Conservation (phyloP, 1,140 invertebrate genomes). For the Lethrus apterus region DNA sequence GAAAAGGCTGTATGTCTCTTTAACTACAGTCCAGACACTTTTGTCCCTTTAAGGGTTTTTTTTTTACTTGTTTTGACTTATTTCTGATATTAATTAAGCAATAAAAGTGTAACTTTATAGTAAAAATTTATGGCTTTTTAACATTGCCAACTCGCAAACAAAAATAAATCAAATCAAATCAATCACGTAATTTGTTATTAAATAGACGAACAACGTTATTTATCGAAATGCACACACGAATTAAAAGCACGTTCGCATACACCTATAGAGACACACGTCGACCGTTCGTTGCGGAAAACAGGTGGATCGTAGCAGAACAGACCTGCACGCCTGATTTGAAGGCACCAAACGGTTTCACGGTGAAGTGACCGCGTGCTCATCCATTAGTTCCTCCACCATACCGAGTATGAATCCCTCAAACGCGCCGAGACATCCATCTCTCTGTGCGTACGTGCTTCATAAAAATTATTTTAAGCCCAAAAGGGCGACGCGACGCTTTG, state of each 20-base stretch:
- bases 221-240: not conserved
- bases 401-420: slow-evolving; percentile 7
- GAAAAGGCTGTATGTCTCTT: too few relatives aligned
- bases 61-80: too few relatives aligned
- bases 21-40: too few relatives aligned
- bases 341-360: slow-evolving; percentile 20
- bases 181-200: slow-evolving; percentile 15
- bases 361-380: slow-evolving; percentile 18
- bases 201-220: slow-evolving; percentile 8
- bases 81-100: too few relatives aligned
- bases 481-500: slow-evolving; percentile 11
- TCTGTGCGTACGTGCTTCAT: slow-evolving; percentile 1
- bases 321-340: slow-evolving; percentile 15
- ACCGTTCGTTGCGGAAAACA: not conserved
- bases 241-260: not conserved
- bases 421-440: slow-evolving; percentile 9
- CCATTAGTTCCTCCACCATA: slow-evolving; percentile 15
- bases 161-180: slow-evolving; percentile 6
- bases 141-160: too few relatives aligned
- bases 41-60: too few relatives aligned
- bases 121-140: too few relatives aligned
- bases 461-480: slow-evolving; percentile 13
- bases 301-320: not conserved
- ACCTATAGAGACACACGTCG: not conserved
- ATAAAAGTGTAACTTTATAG: too few relatives aligned